Evolutionary conservation across 1,140 invertebrate species (phyloP).

Genomic region (Diachasma alloeum): DNA sequence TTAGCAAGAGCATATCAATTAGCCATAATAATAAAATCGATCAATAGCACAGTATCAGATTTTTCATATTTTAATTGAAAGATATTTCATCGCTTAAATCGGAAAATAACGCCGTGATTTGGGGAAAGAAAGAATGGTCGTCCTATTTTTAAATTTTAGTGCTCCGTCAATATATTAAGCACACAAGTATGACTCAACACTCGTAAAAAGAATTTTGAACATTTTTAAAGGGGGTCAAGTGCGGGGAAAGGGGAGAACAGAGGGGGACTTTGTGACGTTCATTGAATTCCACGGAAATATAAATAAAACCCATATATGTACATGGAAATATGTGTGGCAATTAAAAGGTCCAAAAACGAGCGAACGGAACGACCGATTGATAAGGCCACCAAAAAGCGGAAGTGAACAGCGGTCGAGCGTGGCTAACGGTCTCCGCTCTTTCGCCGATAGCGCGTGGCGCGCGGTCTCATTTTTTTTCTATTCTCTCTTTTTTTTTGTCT

Average conservation of each 20-base stretch:
- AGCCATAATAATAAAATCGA: too few relatives aligned
- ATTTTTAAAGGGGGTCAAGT: too few relatives aligned
- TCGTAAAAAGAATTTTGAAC: too few relatives aligned
- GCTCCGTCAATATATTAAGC: too few relatives aligned
- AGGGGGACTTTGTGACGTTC: neutral
- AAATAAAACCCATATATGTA: neutral
- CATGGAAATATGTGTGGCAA: neutral
- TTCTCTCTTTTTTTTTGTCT: neutral
- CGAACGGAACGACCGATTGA: slow-evolving; percentile 45
- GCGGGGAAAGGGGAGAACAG: neutral
- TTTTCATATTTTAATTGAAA: too few relatives aligned
- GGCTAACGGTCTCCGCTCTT: slow-evolving; percentile 27
- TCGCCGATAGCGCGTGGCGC: slow-evolving; percentile 21
- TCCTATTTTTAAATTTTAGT: too few relatives aligned
- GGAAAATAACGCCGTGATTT: too few relatives aligned
- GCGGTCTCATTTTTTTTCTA: slow-evolving; percentile 10
- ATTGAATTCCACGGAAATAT: neutral
- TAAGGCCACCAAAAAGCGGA: slow-evolving; percentile 52
- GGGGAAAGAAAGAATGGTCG: too few relatives aligned
- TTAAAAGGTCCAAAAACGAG: slow-evolving; percentile 26
- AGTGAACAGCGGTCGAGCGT: slow-evolving; percentile 49
- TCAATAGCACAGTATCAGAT: too few relatives aligned
- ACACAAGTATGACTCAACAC: too few relatives aligned
- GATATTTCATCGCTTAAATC: too few relatives aligned
- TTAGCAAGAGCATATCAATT: too few relatives aligned